Evolutionary conservation across 2,888 invertebrate genomes (phyloP).

Genomic region (Lordiphosa fenestrarum): DNA sequence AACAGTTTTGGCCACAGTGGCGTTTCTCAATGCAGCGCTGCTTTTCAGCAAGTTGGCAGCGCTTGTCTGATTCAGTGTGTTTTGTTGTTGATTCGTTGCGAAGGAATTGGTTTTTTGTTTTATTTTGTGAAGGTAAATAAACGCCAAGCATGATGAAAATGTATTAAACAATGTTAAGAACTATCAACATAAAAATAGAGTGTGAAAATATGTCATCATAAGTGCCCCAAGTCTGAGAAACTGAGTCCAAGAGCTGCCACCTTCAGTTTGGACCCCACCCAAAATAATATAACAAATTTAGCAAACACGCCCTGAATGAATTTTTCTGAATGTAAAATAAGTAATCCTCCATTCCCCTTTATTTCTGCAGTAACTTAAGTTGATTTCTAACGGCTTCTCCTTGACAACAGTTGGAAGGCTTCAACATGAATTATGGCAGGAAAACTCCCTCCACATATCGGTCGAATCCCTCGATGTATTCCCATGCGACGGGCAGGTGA

Average conservation of each 20-base stretch:
- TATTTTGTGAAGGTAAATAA: constrained; percentile 44
- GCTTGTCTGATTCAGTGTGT: constrained; percentile 36
- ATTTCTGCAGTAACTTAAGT: constrained; percentile 4
- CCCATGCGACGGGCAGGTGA: constrained; percentile 89
- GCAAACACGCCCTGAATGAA: constrained; percentile 50
- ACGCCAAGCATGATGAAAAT: not conserved
- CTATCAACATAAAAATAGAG: fast-evolving
- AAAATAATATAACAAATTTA: constrained; percentile 54
- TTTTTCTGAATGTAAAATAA: not conserved
- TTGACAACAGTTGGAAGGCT: constrained; percentile 48
- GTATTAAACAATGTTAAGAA: too few relatives aligned
- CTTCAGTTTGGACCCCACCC: constrained; percentile 45
- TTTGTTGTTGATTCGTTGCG: constrained; percentile 53
- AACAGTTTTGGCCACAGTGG: too few relatives aligned
- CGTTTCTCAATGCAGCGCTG: constrained; percentile 16
- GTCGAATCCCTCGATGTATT: constrained; percentile 93
- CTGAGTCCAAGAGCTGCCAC: not conserved
- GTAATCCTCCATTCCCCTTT: not conserved
- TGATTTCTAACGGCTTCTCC: not conserved
- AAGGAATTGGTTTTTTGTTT: constrained; percentile 32
- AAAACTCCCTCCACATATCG: constrained; percentile 90
- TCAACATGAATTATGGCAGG: constrained; percentile 86
- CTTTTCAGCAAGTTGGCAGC: constrained; percentile 19
- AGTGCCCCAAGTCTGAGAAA: not conserved
- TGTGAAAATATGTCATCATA: not conserved